phyloP scores from a whole-genome alignment of 2,888 invertebrate genomes.

The Anaspis maculata region DNA sequence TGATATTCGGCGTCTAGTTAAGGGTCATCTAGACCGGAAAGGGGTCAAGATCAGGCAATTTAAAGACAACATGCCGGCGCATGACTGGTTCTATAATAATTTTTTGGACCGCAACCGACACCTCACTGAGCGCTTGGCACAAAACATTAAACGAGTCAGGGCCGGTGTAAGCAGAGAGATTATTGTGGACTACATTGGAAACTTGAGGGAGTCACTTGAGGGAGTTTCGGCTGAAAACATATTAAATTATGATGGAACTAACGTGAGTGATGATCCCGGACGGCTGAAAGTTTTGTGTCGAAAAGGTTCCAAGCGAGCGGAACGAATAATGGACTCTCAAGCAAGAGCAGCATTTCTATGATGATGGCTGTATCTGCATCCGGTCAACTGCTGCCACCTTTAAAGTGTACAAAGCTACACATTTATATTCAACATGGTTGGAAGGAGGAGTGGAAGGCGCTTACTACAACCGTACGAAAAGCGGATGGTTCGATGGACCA shows the following conservation, averaged over 20 bases:
- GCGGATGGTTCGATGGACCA: constrained; percentile 29
- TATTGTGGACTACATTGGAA: constrained; percentile 12
- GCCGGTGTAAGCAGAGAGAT: constrained; percentile 11
- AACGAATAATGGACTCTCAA: constrained; percentile 16
- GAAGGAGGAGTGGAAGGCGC: constrained; percentile 8
- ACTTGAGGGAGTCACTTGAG: constrained; percentile 8
- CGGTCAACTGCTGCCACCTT: constrained; percentile 14
- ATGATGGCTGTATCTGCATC: constrained; percentile 15
- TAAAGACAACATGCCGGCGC: constrained; percentile 7
- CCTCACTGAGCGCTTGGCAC: constrained; percentile 7
- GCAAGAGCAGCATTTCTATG: constrained; percentile 15
- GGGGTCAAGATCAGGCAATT: constrained; percentile 8
- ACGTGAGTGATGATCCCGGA: constrained; percentile 16
- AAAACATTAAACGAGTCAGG: constrained; percentile 9
- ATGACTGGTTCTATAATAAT: constrained; percentile 8
- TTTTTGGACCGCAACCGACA: constrained; percentile 6
- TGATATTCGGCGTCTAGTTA: constrained; percentile 8
- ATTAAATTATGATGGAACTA: constrained; percentile 17
- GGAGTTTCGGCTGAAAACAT: constrained; percentile 6
- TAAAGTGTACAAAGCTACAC: constrained; percentile 14
- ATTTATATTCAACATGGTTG: constrained; percentile 15
- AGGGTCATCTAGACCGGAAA: constrained; percentile 10
- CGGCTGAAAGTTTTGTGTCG: constrained; percentile 13
- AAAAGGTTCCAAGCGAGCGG: constrained; percentile 14
- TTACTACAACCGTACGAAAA: constrained; percentile 22